A percentile compares a stretch with the other conserved stretches of the same genome.
phyloP scores from a whole-genome alignment of 2,888 invertebrate genomes.

The Eristalis intricaria region DNA sequence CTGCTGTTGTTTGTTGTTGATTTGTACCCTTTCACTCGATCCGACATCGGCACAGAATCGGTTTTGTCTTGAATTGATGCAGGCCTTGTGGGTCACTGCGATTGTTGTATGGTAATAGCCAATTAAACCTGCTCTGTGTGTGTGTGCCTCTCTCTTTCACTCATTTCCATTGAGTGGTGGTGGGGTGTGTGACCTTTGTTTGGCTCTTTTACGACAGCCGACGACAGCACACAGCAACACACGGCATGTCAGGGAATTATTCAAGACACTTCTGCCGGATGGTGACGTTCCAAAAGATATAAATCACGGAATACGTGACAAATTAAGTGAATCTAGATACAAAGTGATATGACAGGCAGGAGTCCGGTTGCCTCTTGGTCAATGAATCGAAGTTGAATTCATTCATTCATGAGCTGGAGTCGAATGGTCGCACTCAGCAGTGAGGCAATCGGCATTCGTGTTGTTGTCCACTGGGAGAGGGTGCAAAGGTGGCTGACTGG shows the following conservation, averaged over 20 bases:
- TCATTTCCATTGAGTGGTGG: not conserved
- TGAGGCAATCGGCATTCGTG: not conserved
- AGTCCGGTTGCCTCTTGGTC: not conserved
- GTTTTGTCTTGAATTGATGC: constrained; percentile 2
- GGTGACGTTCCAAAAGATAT: not conserved
- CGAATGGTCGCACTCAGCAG: not conserved
- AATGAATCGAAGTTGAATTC: not conserved
- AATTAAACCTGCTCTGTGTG: constrained; percentile 2
- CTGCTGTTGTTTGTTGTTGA: not conserved
- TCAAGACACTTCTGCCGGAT: not conserved
- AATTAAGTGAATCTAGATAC: not conserved
- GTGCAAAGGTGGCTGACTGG: not conserved
- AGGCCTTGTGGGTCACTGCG: constrained; percentile 16
- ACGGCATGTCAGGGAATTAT: not conserved
- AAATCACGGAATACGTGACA: constrained; percentile 1
- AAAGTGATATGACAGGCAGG: not conserved
- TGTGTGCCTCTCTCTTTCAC: not conserved
- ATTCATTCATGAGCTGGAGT: not conserved
- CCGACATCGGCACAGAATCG: not conserved
- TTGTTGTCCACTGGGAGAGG: no score
- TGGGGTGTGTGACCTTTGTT: constrained; percentile 18
- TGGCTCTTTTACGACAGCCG: constrained; percentile 4
- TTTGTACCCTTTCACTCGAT: not conserved
- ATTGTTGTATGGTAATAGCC: constrained; percentile 13
- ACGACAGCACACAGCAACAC: not conserved